These are phyloP conservation scores for Tribolium madens DNA, from an alignment of 1,140 invertebrate species.

Conservation along the genomic window DNA sequence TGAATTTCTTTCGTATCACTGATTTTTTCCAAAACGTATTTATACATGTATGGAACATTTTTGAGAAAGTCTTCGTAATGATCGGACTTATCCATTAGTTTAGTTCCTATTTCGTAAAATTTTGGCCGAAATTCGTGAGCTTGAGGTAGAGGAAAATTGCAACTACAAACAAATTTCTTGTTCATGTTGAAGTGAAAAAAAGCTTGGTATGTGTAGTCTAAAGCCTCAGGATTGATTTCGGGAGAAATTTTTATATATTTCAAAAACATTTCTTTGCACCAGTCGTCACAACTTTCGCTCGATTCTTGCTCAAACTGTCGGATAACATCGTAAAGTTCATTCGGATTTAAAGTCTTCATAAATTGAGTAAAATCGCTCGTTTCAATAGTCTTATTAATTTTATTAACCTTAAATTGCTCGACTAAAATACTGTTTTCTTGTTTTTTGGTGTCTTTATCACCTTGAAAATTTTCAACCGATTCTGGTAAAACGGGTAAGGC, in stretches of 20 bases:
- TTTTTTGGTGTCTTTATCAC: constrained; percentile 18
- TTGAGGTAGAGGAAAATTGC: constrained; percentile 61
- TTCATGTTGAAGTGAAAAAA: constrained; percentile 53
- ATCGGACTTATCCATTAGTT: constrained; percentile 49
- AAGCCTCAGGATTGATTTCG: neutral
- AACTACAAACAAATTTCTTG: constrained; percentile 53
- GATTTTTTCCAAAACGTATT: constrained; percentile 47
- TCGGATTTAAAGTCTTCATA: neutral
- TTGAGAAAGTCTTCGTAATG: constrained; percentile 49
- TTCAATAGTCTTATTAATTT: constrained; percentile 52
- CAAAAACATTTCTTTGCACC: constrained; percentile 11
- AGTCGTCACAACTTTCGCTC: constrained; percentile 8
- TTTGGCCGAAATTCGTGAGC: constrained; percentile 49
- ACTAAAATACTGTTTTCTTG: constrained; percentile 24
- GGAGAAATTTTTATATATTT: neutral
- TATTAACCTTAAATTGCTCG: constrained; percentile 55
- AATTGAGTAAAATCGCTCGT: constrained; percentile 49
- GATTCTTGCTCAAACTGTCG: constrained; percentile 17
- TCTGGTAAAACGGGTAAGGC: constrained; percentile 20
- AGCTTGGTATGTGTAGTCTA: constrained; percentile 53
- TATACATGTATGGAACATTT: constrained; percentile 59
- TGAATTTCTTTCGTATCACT: constrained; percentile 44
- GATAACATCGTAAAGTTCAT: neutral
- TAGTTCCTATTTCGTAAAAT: constrained; percentile 52
- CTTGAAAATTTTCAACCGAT: constrained; percentile 28